Conservation (phyloP, 1,140 invertebrate genomes). For the Heliconius eleuchia region DNA sequence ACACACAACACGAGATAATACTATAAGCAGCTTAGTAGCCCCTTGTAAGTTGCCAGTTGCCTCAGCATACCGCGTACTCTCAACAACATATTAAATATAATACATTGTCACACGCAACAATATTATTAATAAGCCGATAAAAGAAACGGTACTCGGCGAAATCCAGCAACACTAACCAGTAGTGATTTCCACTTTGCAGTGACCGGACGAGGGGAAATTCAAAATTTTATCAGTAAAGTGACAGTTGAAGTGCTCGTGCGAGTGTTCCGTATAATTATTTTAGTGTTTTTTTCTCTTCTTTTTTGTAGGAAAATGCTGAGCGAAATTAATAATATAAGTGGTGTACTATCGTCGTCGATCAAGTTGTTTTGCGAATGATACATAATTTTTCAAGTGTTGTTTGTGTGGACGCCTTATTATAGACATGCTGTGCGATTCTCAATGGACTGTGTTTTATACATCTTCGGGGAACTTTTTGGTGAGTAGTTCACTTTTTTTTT, state of each 20-base stretch:
- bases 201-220: slow-evolving; percentile 79
- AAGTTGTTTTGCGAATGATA: slow-evolving; percentile 81
- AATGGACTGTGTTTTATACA: slow-evolving; percentile 44
- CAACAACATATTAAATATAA: slow-evolving; percentile 38
- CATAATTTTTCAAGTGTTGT: slow-evolving; percentile 75
- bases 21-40: background rate
- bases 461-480: slow-evolving; percentile 50
- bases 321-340: slow-evolving; percentile 81
- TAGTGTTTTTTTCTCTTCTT: slow-evolving; percentile 66
- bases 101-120: slow-evolving; percentile 55
- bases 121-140: slow-evolving; percentile 60
- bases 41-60: background rate
- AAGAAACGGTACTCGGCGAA: slow-evolving; percentile 60
- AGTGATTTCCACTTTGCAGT: slow-evolving; percentile 79
- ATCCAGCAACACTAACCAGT: slow-evolving; percentile 70
- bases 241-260: slow-evolving; percentile 64
- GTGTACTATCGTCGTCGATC: slow-evolving; percentile 78
- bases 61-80: background rate
- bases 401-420: slow-evolving; percentile 61
- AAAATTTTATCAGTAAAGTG: slow-evolving; percentile 71
- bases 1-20: background rate
- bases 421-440: slow-evolving; percentile 57
- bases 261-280: slow-evolving; percentile 63
- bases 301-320: slow-evolving; percentile 80
- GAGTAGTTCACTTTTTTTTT: slow-evolving; percentile 33